These are phyloP conservation scores for Lepeophtheirus salmonis DNA, from an alignment of 1,140 invertebrate species.

Conservation along the genomic window DNA sequence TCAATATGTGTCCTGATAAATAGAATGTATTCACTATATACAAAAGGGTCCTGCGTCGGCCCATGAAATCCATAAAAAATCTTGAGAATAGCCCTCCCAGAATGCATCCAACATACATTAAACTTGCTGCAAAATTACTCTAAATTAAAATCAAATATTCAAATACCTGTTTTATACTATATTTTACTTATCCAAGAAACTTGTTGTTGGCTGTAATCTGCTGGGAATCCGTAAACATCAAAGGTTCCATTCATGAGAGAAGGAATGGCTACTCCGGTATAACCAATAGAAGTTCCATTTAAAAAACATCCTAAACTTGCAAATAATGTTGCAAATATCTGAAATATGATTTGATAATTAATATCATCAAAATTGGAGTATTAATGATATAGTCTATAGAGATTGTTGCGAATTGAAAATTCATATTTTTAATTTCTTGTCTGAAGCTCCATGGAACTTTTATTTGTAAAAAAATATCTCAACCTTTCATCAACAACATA, in stretches of 20 bases:
- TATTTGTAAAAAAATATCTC: too few relatives aligned
- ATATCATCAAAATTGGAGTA: too few relatives aligned
- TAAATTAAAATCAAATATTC: neutral
- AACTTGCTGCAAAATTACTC: neutral
- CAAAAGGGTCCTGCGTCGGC: neutral
- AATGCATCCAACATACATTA: constrained; percentile 19
- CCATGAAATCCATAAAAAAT: neutral
- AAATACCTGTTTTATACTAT: neutral
- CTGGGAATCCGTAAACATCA: constrained; percentile 9
- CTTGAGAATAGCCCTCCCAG: constrained; percentile 17
- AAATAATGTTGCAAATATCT: constrained; percentile 5
- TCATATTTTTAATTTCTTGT: too few relatives aligned
- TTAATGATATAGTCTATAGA: too few relatives aligned
- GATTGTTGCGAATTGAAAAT: too few relatives aligned
- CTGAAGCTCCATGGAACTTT: too few relatives aligned
- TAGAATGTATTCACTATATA: neutral
- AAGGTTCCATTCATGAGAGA: constrained; percentile 3
- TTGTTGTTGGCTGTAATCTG: constrained; percentile 7
- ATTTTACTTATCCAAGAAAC: constrained; percentile 21
- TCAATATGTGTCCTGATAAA: neutral
- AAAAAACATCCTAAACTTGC: constrained; percentile 17
- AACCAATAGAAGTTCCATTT: constrained; percentile 12
- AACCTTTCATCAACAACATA: too few relatives aligned
- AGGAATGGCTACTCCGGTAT: constrained; percentile 12
- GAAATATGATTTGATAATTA: neutral